phyloP scores from a whole-genome alignment of 2,888 invertebrate genomes.

The Harpalus rufipes region DNA sequence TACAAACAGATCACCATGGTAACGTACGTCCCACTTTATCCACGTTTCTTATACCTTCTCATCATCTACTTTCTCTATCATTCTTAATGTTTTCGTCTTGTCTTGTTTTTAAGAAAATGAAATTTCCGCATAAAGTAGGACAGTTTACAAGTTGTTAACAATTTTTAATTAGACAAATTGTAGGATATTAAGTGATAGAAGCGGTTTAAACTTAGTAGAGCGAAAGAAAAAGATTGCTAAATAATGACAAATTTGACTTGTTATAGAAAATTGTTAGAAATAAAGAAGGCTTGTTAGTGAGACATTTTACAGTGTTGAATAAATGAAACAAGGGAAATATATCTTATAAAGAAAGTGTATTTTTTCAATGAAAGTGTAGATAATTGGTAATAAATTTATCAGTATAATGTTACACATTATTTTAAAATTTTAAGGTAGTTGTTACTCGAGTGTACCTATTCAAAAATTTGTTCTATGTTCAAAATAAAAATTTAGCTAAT shows the following conservation, averaged over 20 bases:
- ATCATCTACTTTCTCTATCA: background rate
- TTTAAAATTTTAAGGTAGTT: too few relatives aligned
- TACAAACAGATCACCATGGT: background rate
- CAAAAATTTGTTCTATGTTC: too few relatives aligned
- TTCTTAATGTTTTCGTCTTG: background rate
- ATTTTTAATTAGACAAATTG: background rate
- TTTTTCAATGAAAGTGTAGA: too few relatives aligned
- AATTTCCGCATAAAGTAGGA: background rate
- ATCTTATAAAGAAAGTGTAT: too few relatives aligned
- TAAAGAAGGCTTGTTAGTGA: too few relatives aligned
- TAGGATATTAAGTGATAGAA: background rate
- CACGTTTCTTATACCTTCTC: background rate
- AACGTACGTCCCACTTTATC: background rate
- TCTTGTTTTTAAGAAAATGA: background rate
- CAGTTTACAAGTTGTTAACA: background rate
- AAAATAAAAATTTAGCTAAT: too few relatives aligned
- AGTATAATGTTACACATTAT: too few relatives aligned
- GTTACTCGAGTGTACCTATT: too few relatives aligned
- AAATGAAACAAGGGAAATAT: too few relatives aligned
- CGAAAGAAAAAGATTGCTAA: background rate
- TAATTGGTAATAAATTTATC: too few relatives aligned
- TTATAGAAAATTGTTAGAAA: background rate
- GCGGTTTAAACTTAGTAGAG: background rate
- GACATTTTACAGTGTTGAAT: too few relatives aligned
- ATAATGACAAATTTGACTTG: background rate